Evolutionary conservation across 2,797 vertebrate species (phyloP), one percentile per base, ranked within the genome.

Genomic region (Etheostoma perlongum): DNA sequence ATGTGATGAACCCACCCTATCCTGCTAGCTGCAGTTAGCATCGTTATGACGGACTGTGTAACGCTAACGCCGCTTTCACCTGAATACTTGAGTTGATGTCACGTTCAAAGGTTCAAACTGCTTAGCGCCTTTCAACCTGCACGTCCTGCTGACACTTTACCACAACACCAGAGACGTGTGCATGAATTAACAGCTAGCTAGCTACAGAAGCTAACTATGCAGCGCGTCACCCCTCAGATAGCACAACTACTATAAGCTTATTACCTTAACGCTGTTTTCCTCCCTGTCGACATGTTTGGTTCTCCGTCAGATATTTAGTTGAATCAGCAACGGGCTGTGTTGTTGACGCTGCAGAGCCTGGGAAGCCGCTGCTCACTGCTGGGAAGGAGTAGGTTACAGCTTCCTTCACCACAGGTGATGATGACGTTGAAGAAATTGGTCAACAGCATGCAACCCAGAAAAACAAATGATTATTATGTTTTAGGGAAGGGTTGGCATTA

Each of bases 251-350:
- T 2, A 27, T 19, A 23, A 0, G 5, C 1, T 63, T 54, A 64
- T 81, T 86, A 93, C 93, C 92, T 87, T 55, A 94, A 72, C 36
- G 70, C 4, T 2, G 53, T 73, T 47, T 63, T 78, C 72, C 48
- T 87, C 48, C 51, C 68, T 2, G 63, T 73, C 54, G 85, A 85
- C 84, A 73, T 67, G 62, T 84, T 78, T 25, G 78, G 13, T 19
- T 80, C 83, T 52, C 69, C 77, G 18, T 58, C 55, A 0, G 73
- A 79, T 58, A 60, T 40, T 40, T 40, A 40, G 36, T 12, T 40
- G 9, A 40, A 63, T 54, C 53, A 66, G 30, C 13, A 21, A 5
- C 61, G 67, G 68, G 62, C 11, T 23, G 57, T 67, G 76, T 61
- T 60, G 76, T 61, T 60, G 72, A 30, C 33, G 82, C 59, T 1